Evolutionary conservation across 2,113 vertebrate genomes (phyloP).

Genomic region (Paramisgurnus dabryanus): DNA sequence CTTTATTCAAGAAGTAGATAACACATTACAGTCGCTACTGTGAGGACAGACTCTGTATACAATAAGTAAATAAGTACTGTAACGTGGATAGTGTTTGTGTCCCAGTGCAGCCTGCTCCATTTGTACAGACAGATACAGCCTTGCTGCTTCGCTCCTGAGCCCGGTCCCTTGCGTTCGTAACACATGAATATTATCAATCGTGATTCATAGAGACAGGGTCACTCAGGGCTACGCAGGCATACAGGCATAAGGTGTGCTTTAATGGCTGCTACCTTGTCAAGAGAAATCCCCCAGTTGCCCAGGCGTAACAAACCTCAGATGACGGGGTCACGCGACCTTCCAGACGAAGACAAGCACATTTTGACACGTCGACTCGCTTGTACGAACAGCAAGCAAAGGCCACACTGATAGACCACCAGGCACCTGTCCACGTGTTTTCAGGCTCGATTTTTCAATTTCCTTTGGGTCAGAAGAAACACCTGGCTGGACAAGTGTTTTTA

Average conservation of each 20-base stretch:
- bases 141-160: constrained; percentile 3
- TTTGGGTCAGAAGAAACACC: constrained; percentile 31
- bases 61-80: neutral
- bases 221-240: constrained; percentile 37
- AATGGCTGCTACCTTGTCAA: constrained; percentile 58
- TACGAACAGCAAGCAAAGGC: constrained; percentile 17
- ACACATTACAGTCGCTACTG: neutral
- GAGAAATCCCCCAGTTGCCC: constrained; percentile 46
- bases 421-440: neutral
- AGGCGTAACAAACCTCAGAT: constrained; percentile 26
- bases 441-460: constrained; percentile 18
- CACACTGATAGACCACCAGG: neutral
- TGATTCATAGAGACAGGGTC: constrained; percentile 58
- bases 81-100: neutral
- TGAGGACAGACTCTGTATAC: neutral
- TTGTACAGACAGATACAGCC: constrained; percentile 37
- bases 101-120: constrained; percentile 28
- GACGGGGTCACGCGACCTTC: constrained; percentile 49
- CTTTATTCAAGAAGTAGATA: neutral
- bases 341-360: constrained; percentile 30
- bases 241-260: constrained; percentile 52
- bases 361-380: constrained; percentile 20
- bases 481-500: neutral
- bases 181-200: constrained; percentile 36
- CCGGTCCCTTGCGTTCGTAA: constrained; percentile 19